These are phyloP conservation scores for Sarcophaga caerulescens DNA, from an alignment of 2,888 invertebrate genomes.

Conservation along the genomic window DNA sequence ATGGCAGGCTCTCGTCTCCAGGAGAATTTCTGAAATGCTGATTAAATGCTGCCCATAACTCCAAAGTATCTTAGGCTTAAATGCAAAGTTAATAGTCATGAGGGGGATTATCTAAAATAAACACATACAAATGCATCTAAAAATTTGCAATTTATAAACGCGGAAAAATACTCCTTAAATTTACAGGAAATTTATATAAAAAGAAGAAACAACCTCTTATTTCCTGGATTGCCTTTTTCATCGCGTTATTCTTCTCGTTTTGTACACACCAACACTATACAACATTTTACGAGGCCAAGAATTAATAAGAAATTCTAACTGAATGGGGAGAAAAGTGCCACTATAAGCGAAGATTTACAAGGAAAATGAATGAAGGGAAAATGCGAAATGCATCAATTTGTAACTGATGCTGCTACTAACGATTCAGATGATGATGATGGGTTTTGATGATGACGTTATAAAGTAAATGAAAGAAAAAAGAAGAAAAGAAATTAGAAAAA, in stretches of 20 bases:
- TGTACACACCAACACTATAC: neutral
- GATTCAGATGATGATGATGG: constrained; percentile 28
- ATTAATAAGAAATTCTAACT: constrained; percentile 45
- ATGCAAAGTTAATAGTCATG: no score
- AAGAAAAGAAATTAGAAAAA: constrained; percentile 12
- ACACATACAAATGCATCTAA: no score
- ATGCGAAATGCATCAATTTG: constrained; percentile 63
- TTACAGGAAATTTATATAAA: no score
- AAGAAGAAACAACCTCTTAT: neutral
- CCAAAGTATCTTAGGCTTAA: no score
- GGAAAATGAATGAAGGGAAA: constrained; percentile 9
- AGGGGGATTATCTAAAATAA: no score
- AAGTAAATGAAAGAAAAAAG: constrained; percentile 9
- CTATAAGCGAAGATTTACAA: neutral
- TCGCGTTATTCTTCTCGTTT: neutral
- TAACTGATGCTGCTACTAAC: constrained; percentile 61
- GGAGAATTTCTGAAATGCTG: no score
- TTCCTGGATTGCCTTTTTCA: constrained; percentile 1
- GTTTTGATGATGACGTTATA: constrained; percentile 40
- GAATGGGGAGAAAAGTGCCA: neutral
- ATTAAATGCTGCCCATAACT: no score
- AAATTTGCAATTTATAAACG: no score
- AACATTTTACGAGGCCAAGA: constrained; percentile 35
- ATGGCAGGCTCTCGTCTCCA: no score
- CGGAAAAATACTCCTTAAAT: no score